Evolutionary conservation across 1,140 invertebrate species (phyloP), one percentile per base, ranked within the genome.

Genomic region (Yoshiicerus persimilis): DNA sequence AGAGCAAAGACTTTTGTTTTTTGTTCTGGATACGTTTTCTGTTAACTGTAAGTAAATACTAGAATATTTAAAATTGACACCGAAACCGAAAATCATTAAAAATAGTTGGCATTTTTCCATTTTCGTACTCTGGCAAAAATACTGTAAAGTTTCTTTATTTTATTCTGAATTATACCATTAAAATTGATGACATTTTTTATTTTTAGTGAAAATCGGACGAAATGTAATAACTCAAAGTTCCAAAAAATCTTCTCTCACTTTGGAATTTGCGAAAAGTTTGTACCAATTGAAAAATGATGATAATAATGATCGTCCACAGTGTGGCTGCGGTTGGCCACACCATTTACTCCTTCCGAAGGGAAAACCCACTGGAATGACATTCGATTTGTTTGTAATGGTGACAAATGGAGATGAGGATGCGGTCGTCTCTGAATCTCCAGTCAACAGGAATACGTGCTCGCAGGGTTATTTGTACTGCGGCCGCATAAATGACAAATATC

Each of bases 11-110:
- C 91, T 93, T 4, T 92, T 96, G 36, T 96, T 96, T 94, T 94
- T 96, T 41, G 96, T 96, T 91, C 92, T 96, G 92, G 96, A 96
- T 92, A 96, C 96, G 91, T 96, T 96, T 91, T 93, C 94, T 11
- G 93, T 94, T 0, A 92, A 93, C 16, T 91, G 95, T 96, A 92
- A 94, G 70, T 16, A 32, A 34, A 34, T 4, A 6, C 4, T 4
- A 30, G 20, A 77, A 34, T 11, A 32, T 77, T 6, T 27, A 30
- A 11, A 32, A 13, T 11, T 8, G 25, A 5, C 16, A 66, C 62
- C 25, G 20, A 6, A 23, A 66, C 20, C 4, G 4, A 27, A 66
- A 23, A 27, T 4, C 4, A 77, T 16, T 27, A 32, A 77, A 30
- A 16, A 77, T 32, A 5, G 8, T 77, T 9, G 4, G 27, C 25